Evolutionary conservation across 2,888 invertebrate species (phyloP).

Genomic region (Ernsta delagoae): DNA sequence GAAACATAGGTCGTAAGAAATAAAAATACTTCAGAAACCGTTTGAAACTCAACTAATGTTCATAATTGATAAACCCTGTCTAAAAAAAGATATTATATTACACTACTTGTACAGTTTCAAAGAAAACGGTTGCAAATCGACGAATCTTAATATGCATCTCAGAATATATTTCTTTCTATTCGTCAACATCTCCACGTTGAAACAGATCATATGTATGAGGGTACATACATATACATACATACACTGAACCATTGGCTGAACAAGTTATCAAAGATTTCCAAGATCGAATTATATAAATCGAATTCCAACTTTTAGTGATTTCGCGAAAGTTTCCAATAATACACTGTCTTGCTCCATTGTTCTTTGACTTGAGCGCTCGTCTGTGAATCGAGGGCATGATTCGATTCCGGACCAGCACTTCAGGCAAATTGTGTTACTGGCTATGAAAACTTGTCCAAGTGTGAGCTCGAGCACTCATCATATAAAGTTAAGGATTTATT

Average conservation of each 20-base stretch:
- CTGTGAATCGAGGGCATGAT: conserved; percentile 19
- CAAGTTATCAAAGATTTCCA: conserved; percentile 19
- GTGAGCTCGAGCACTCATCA: neutral
- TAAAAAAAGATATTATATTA: neutral
- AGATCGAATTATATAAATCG: conserved; percentile 30
- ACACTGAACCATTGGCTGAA: conserved; percentile 1
- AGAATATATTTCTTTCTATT: neutral
- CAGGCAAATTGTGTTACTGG: conserved; percentile 29
- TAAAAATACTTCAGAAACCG: neutral
- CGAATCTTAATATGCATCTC: neutral
- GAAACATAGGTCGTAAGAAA: neutral
- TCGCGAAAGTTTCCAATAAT: conserved; percentile 32
- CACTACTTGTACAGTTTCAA: neutral
- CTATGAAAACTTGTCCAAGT: conserved; percentile 28
- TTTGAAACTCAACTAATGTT: neutral
- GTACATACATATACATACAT: neutral
- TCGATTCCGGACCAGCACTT: conserved; percentile 31
- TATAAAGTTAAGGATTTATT: neutral
- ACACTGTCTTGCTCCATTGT: conserved; percentile 31
- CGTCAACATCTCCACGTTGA: conserved; percentile 4
- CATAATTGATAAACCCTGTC: neutral
- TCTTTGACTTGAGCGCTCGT: conserved; percentile 24
- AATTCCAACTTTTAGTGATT: conserved; percentile 34
- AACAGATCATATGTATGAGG: conserved; percentile 10
- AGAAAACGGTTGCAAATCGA: neutral